These are phyloP conservation scores for Raja brachyura DNA, from an alignment of 2,113 vertebrate genomes.

Conservation along the genomic window DNA sequence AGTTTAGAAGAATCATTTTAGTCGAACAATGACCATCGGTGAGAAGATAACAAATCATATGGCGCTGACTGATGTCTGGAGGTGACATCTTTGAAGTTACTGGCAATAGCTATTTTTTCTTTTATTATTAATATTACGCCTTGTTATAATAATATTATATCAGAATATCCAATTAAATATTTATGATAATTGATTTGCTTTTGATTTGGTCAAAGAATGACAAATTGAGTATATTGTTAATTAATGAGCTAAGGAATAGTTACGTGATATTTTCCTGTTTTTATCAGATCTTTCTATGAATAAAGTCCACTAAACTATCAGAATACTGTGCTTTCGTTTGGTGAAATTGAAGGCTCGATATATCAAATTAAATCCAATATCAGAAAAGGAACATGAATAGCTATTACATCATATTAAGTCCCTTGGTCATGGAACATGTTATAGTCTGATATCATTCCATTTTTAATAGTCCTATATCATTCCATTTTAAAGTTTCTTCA, in stretches of 20 bases:
- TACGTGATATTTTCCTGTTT: neutral
- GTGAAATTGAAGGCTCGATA: neutral
- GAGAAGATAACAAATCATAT: neutral
- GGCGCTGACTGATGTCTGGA: neutral
- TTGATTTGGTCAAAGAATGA: neutral
- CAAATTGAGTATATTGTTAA: neutral
- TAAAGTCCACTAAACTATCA: neutral
- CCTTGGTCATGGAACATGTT: neutral
- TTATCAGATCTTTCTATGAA: neutral
- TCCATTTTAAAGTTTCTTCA: neutral
- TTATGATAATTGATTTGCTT: neutral
- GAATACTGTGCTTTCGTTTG: neutral
- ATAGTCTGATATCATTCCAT: neutral
- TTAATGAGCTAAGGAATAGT: neutral
- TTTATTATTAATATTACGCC: neutral
- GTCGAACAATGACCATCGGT: neutral
- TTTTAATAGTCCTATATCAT: neutral
- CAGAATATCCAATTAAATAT: too few relatives aligned
- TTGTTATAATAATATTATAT: neutral
- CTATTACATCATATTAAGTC: neutral
- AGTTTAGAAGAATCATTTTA: constrained; percentile 1
- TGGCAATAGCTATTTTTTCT: neutral
- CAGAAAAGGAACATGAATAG: neutral
- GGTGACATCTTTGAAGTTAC: neutral
- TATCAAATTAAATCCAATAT: neutral